These are phyloP conservation scores for Bombylius discolor DNA, from an alignment of 2,888 invertebrate species.

Conservation along the genomic window DNA sequence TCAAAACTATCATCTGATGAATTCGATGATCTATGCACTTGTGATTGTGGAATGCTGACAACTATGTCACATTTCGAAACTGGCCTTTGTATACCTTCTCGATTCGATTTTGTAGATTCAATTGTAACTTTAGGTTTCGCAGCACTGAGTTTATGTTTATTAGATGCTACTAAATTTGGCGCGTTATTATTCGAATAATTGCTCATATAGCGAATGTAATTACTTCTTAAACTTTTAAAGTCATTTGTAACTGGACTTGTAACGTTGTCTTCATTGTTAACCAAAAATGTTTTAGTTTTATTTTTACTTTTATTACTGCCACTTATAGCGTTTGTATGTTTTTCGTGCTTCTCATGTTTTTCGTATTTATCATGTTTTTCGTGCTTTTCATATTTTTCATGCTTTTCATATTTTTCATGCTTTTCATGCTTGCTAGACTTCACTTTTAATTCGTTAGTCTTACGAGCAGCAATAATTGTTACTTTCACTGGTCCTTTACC, in stretches of 20 bases:
- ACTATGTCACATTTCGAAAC: slow-evolving; percentile 27
- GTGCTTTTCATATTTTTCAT: too few relatives aligned
- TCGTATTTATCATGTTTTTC: too few relatives aligned
- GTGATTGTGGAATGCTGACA: slow-evolving; percentile 33
- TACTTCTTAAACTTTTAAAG: slow-evolving; percentile 35
- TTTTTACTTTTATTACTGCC: neutral
- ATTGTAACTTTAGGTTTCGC: neutral
- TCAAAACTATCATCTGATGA: slow-evolving; percentile 27
- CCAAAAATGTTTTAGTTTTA: neutral
- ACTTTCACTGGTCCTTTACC: slow-evolving; percentile 22
- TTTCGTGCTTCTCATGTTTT: too few relatives aligned
- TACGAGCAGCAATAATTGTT: slow-evolving; percentile 18
- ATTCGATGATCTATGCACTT: slow-evolving; percentile 22
- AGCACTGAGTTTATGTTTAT: neutral
- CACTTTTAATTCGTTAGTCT: slow-evolving; percentile 15
- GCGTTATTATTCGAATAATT: slow-evolving; percentile 22
- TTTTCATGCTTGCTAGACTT: slow-evolving; percentile 1
- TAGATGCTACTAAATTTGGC: slow-evolving; percentile 2
- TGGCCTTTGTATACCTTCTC: slow-evolving; percentile 2
- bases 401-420: neutral
- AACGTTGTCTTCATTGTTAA: neutral
- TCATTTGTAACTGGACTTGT: slow-evolving; percentile 16
- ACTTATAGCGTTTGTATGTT: neutral
- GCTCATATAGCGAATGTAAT: slow-evolving; percentile 30
- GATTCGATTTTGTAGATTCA: neutral